Percentiles rank a stretch among this genome's conserved stretches.
Evolutionary conservation across 2,113 vertebrate species (phyloP).

Genomic region (Electrona antarctica): DNA sequence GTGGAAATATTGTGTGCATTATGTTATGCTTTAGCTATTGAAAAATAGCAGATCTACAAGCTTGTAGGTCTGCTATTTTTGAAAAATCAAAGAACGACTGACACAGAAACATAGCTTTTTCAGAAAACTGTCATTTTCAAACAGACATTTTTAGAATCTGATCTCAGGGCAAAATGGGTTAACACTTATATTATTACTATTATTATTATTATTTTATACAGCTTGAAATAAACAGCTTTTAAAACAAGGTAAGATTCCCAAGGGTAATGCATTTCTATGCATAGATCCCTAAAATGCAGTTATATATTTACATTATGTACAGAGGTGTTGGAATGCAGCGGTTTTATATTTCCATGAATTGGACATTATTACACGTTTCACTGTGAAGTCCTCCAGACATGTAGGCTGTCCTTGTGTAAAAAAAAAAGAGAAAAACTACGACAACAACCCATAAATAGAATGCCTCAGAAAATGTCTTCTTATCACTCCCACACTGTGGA

Average conservation of each 20-base stretch:
- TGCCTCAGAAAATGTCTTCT: neutral
- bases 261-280: neutral
- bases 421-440: neutral
- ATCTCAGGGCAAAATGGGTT: too few species aligned
- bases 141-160: too few species aligned
- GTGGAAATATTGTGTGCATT: neutral
- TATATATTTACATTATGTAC: constrained; percentile 29
- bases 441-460: neutral
- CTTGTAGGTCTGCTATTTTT: too few species aligned
- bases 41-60: too few species aligned
- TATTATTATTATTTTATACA: too few species aligned
- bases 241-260: neutral
- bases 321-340: constrained; percentile 22
- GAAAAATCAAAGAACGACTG: too few species aligned
- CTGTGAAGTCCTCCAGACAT: constrained; percentile 48
- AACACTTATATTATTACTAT: too few species aligned
- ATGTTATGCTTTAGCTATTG: too few species aligned
- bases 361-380: constrained; percentile 19
- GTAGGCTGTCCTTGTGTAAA: constrained; percentile 47
- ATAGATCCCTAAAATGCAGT: constrained; percentile 8
- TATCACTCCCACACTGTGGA: constrained; percentile 9
- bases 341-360: constrained; percentile 2
- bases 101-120: too few species aligned
- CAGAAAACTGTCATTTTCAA: too few species aligned
- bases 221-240: neutral